Base-by-base conservation (phyloP, 2,797 vertebrate species). In the Enoplosus armatus region DNA sequence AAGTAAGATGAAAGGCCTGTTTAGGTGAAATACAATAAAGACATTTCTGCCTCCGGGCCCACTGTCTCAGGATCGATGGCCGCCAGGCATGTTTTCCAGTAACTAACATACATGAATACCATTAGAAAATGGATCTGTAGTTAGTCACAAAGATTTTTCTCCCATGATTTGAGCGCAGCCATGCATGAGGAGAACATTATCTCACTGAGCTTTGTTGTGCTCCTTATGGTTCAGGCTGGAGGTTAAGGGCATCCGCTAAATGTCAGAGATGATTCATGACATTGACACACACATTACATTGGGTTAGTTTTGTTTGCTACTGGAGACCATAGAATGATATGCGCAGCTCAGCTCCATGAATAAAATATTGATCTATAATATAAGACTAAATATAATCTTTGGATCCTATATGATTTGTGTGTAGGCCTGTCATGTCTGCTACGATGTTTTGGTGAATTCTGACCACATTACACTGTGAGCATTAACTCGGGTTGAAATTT, bases 11-110 rank as follows among this genome's bases (percentile, higher is more conserved):
- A 93, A 95, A 92, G 85, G 90, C 71, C 77, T 91, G 83, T 92
- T 93, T 90, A 90, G 89, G 86, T 85, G 90, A 93, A 95, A 95
- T 94, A 94, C 92, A 94, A 94, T 95, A 91, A 93, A 94, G 92
- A 90, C 89, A 91, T 93, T 91, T 92, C 84, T 89, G 82, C 79
- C 89, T 91, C 87, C 75, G 56, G 92, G 85, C 89, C 70, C 74
- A 77, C 59, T 63, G 82, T 50, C 75, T 62, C 11, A 26, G 75
- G 89, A 94, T 96, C 90, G 69, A 95, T 95, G 89, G 39, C 73
- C n/a, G 55, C 83, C 87, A 90, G 86, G 83, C 77, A 77, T 90
- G 90, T 90, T 92, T 95, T 93, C 89, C 94, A 89, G 90, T 95
- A 92, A 94, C 82, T 90, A 90, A 82, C 90, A 86, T 89, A 89